These are phyloP conservation scores for Coronaproctus castanopsis DNA, from an alignment of 2,888 invertebrate species.

Conservation along the genomic window DNA sequence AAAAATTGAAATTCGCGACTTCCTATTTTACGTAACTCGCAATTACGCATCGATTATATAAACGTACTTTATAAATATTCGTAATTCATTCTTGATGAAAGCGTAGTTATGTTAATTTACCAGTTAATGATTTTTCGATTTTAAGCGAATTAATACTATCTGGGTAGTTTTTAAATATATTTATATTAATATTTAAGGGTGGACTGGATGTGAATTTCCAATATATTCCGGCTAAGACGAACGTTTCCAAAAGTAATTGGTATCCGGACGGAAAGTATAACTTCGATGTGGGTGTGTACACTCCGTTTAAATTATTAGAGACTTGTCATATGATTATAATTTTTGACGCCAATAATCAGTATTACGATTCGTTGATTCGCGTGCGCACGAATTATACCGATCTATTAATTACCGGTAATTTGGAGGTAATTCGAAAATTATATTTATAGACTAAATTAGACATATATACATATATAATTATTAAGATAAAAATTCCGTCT, in stretches of 20 bases:
- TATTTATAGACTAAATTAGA: background rate
- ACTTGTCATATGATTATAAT: conserved; percentile 9
- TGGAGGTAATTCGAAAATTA: conserved; percentile 8
- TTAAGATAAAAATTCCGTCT: too few species aligned
- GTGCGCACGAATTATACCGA: conserved; percentile 13
- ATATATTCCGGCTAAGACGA: background rate
- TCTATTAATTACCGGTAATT: conserved; percentile 3
- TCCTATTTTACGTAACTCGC: too few species aligned
- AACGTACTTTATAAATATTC: too few species aligned
- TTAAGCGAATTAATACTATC: too few species aligned
- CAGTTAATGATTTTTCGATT: too few species aligned
- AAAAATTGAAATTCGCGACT: too few species aligned
- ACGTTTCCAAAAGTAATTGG: conserved; percentile 2
- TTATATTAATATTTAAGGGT: too few species aligned
- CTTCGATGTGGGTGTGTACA: conserved; percentile 8
- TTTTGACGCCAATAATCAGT: conserved; percentile 7
- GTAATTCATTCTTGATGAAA: too few species aligned
- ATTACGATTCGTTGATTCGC: conserved; percentile 10
- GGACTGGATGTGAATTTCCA: conserved; percentile 6
- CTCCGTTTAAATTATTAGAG: conserved; percentile 15
- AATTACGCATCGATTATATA: too few species aligned
- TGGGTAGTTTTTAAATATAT: background rate
- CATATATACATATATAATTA: too few species aligned
- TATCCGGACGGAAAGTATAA: conserved; percentile 1
- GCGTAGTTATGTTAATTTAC: too few species aligned